Evolutionary conservation across 2,113 vertebrate species (phyloP).

Genomic region (Phylloscopus trochilus): DNA sequence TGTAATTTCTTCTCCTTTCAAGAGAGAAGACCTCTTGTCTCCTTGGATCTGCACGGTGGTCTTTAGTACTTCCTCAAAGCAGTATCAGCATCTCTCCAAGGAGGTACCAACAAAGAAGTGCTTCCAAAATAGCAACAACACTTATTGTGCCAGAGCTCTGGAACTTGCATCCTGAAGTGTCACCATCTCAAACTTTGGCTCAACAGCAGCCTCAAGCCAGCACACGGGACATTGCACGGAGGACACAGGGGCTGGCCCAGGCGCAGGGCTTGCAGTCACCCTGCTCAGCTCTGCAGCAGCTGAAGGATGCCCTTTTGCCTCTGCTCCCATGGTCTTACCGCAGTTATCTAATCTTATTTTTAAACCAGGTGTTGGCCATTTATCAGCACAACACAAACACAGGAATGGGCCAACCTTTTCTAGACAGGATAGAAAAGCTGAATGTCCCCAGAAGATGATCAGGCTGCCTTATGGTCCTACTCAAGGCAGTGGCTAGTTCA

Average conservation of each 20-base stretch:
- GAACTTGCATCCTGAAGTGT: not conserved
- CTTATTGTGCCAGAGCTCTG: not conserved
- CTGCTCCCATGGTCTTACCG: accelerated
- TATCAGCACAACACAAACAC: not conserved
- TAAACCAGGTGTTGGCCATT: not conserved
- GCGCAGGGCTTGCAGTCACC: not conserved
- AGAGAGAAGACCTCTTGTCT: not conserved
- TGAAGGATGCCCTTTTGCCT: not conserved
- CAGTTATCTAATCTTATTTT: not conserved
- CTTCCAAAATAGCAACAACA: not conserved
- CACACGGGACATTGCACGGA: accelerated
- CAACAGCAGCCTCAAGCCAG: not conserved
- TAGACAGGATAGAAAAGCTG: not conserved
- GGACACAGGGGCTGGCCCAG: not conserved
- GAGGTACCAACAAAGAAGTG: not conserved
- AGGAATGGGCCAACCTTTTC: not conserved
- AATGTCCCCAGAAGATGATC: not conserved
- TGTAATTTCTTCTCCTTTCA: not conserved
- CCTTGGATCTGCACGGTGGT: not conserved
- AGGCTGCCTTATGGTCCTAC: not conserved
- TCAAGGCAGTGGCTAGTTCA: not conserved
- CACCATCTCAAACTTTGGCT: not conserved
- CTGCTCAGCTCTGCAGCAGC: not conserved
- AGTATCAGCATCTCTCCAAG: not conserved
- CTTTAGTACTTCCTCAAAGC: not conserved